Conservation (phyloP, 1,140 invertebrate genomes). For the Drosophila bocqueti region DNA sequence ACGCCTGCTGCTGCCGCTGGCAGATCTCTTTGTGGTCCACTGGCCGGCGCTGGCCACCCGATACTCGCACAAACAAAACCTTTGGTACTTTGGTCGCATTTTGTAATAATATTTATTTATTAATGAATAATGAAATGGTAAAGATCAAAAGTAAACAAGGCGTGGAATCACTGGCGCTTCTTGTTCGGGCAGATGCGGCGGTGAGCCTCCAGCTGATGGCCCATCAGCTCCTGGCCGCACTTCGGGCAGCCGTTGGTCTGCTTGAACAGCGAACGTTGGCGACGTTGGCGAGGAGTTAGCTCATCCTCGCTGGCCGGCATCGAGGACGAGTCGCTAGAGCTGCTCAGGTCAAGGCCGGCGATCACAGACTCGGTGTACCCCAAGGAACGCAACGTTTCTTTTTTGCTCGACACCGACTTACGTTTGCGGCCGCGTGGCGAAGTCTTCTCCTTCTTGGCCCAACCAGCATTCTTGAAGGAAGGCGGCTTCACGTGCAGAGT, state of each 20-base stretch:
- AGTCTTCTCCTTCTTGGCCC: slow-evolving; percentile 1
- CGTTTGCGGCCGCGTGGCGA: background rate
- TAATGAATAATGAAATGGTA: background rate
- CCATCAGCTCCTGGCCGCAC: slow-evolving; percentile 86
- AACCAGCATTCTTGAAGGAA: slow-evolving; percentile 5
- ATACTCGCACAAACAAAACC: slow-evolving; percentile 86
- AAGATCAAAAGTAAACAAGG: background rate
- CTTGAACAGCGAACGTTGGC: slow-evolving; percentile 56
- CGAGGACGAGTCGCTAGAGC: slow-evolving; percentile 43
- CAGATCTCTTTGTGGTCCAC: slow-evolving; percentile 95
- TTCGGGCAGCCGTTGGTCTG: slow-evolving; percentile 86
- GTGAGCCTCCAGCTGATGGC: slow-evolving; percentile 55
- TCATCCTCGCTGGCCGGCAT: slow-evolving; percentile 11
- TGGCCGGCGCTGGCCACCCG: slow-evolving; percentile 90
- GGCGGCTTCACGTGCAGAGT: slow-evolving; percentile 51
- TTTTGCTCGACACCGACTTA: slow-evolving; percentile 4
- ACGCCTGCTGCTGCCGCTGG: slow-evolving; percentile 93
- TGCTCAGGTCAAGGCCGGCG: slow-evolving; percentile 34
- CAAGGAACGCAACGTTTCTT: slow-evolving; percentile 35
- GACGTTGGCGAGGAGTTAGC: slow-evolving; percentile 52
- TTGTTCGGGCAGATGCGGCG: slow-evolving; percentile 29
- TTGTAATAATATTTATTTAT: slow-evolving; percentile 33
- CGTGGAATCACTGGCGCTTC: slow-evolving; percentile 1
- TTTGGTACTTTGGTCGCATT: slow-evolving; percentile 88
- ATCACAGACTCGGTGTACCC: slow-evolving; percentile 64